Conservation (phyloP, 1,140 invertebrate species). For the Leptoteleia sp. region DNA sequence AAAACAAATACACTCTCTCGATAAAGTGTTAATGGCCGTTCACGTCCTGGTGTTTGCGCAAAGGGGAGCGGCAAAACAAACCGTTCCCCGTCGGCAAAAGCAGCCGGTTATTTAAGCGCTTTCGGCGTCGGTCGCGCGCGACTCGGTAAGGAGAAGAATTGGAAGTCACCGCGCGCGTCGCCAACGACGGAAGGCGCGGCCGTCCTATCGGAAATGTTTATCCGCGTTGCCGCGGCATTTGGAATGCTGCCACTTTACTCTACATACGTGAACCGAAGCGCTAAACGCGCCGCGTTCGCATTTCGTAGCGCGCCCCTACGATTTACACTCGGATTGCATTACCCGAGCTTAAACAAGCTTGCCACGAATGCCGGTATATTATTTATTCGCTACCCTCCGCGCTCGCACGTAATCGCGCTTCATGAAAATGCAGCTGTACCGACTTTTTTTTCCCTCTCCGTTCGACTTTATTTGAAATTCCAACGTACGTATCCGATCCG, state of each 20-base stretch:
- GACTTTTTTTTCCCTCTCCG: constrained; percentile 42
- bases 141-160: constrained; percentile 31
- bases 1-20: constrained; percentile 16
- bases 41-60: constrained; percentile 24
- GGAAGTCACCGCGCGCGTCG: constrained; percentile 28
- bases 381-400: constrained; percentile 65
- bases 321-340: constrained; percentile 76
- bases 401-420: constrained; percentile 42
- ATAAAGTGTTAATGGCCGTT: constrained; percentile 42
- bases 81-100: constrained; percentile 20
- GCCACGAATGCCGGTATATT: constrained; percentile 67
- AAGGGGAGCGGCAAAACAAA: constrained; percentile 40
- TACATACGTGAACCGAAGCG: constrained; percentile 75
- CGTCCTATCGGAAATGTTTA: constrained; percentile 75
- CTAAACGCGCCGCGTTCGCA: constrained; percentile 70
- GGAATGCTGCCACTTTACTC: constrained; percentile 78
- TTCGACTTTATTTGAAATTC: constrained; percentile 58
- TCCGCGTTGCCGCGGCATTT: constrained; percentile 74
- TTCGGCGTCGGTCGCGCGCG: constrained; percentile 8
- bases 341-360: constrained; percentile 71
- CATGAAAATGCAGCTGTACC: constrained; percentile 49
- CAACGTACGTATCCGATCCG: constrained; percentile 24
- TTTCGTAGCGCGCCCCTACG: constrained; percentile 68
- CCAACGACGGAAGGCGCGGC: constrained; percentile 52
- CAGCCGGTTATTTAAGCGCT: constrained; percentile 39